Percentiles rank a stretch among this genome's conserved stretches.
phyloP scores from a whole-genome alignment of 1,140 invertebrate species.

The Drosophila tristis region DNA sequence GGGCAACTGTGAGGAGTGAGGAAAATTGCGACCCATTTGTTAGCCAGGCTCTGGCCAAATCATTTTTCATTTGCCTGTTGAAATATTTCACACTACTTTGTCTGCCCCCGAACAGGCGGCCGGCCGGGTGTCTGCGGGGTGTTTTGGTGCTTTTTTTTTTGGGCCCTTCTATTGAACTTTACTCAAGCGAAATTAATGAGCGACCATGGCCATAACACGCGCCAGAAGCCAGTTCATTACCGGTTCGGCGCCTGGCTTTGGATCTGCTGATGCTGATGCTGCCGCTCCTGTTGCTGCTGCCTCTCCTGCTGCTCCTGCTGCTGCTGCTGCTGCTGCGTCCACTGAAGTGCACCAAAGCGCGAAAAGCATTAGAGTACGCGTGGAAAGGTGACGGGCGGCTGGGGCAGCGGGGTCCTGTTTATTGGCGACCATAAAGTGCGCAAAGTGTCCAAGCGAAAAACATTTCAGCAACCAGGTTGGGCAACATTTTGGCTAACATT shows the following conservation, averaged over 20 bases:
- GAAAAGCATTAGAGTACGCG: slow-evolving; percentile 22
- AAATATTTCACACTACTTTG: slow-evolving; percentile 65
- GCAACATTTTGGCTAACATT: slow-evolving; percentile 63
- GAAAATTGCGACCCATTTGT: slow-evolving; percentile 60
- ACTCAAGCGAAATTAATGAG: slow-evolving; percentile 77
- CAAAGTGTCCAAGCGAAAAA: slow-evolving; percentile 74
- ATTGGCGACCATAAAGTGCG: slow-evolving; percentile 67
- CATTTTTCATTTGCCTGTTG: slow-evolving; percentile 77
- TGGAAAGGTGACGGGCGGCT: background rate
- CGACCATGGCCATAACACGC: slow-evolving; percentile 69
- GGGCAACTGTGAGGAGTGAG: slow-evolving; percentile 6
- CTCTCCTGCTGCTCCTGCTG: background rate
- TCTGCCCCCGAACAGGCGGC: slow-evolving; percentile 33
- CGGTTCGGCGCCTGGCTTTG: background rate
- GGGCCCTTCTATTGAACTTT: slow-evolving; percentile 67
- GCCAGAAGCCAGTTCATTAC: slow-evolving; percentile 53
- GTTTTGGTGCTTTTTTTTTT: slow-evolving; percentile 8
- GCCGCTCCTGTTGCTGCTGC: too few species aligned
- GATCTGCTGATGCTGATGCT: too few species aligned
- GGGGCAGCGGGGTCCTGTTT: slow-evolving; percentile 4
- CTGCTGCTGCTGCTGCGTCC: slow-evolving; percentile 20
- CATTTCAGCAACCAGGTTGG: slow-evolving; percentile 48
- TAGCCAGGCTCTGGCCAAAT: slow-evolving; percentile 47
- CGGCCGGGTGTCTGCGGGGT: background rate
- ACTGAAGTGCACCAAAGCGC: slow-evolving; percentile 74